These are phyloP conservation scores for Isoperla grammatica DNA, from an alignment of 2,888 invertebrate genomes.

Conservation along the genomic window DNA sequence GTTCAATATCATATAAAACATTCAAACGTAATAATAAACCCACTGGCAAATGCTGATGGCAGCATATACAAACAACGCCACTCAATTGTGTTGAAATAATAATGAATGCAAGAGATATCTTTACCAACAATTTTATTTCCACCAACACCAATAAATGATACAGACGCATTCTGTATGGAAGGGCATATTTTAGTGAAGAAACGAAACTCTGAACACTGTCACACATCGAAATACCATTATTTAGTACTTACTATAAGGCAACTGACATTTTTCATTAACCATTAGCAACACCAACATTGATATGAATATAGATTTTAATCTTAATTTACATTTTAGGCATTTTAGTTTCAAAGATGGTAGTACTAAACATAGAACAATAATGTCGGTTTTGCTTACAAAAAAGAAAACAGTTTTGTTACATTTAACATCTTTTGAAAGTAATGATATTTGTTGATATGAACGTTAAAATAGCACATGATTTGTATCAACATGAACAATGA, in stretches of 20 bases:
- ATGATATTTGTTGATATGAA: no score
- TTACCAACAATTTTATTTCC: constrained; percentile 1
- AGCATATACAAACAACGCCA: no score
- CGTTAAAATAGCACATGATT: no score
- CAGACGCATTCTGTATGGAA: constrained; percentile 2
- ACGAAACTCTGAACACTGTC: neutral
- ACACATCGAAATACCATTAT: neutral
- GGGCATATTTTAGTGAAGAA: neutral
- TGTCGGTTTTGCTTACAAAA: neutral
- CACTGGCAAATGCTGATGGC: no score
- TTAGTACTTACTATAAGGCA: constrained; percentile 13
- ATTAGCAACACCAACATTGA: constrained; percentile 7
- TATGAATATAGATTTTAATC: constrained; percentile 13
- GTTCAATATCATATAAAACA: no score
- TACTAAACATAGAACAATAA: neutral
- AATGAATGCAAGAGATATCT: neutral
- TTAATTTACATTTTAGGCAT: neutral
- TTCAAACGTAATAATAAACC: no score
- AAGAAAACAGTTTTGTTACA: no score
- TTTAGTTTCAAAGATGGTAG: neutral
- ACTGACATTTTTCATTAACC: neutral
- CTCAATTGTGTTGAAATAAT: no score
- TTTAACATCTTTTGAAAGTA: no score
- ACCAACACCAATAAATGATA: constrained; percentile 6
- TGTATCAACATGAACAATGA: no score